Conservation (phyloP, 1,140 invertebrate genomes). For the Campoletis sonorensis region DNA sequence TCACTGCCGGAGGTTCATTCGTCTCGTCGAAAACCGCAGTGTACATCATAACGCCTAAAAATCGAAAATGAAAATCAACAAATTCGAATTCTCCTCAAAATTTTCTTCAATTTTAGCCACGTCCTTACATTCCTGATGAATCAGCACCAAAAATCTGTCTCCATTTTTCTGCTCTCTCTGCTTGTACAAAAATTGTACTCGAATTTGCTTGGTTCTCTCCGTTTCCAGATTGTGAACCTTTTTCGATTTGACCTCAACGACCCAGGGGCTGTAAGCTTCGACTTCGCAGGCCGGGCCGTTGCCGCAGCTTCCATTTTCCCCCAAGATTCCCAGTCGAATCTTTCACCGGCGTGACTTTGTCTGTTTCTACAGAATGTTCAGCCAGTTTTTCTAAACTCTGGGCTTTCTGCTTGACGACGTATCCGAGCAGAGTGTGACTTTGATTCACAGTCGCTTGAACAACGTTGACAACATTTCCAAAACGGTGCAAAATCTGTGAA, state of each 20-base stretch:
- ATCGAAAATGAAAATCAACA: neutral
- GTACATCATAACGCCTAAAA: constrained; percentile 68
- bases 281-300: constrained; percentile 20
- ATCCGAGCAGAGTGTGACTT: constrained; percentile 81
- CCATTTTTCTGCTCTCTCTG: constrained; percentile 80
- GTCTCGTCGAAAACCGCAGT: constrained; percentile 61
- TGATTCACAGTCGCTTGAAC: constrained; percentile 88
- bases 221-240: constrained; percentile 77
- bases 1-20: constrained; percentile 56
- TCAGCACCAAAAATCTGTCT: constrained; percentile 86
- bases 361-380: constrained; percentile 47
- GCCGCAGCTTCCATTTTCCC: constrained; percentile 38
- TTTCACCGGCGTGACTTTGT: constrained; percentile 50
- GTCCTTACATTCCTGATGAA: constrained; percentile 86
- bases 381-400: constrained; percentile 30
- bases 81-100: too few species aligned
- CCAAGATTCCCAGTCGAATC: constrained; percentile 45
- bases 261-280: constrained; percentile 75
- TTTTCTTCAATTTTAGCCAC: neutral
- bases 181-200: constrained; percentile 87
- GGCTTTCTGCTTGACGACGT: constrained; percentile 78
- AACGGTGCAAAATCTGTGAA: constrained; percentile 80
- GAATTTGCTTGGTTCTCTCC: constrained; percentile 80
- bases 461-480: constrained; percentile 80
- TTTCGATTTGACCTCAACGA: constrained; percentile 79